Base-by-base conservation (phyloP, 2,888 invertebrate genomes). In the Oligia fasciuncula region DNA sequence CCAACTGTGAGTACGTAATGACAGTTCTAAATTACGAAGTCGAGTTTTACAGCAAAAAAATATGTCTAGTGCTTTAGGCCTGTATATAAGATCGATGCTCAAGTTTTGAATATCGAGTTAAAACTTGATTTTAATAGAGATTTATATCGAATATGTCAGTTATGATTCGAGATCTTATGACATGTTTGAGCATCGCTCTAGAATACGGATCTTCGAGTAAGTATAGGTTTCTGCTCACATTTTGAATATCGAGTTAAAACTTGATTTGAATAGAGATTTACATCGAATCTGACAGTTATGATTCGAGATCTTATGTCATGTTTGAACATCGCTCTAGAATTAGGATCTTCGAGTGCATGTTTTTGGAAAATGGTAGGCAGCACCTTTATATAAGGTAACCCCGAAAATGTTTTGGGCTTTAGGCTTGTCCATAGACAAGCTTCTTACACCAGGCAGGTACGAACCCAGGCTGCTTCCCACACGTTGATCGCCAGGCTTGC, bases 1-100 rank as follows among this genome's bases (percentile, higher is more conserved):
- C 88, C 89, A 90, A 88, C 84, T 89, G 89, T 73, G 79, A 87
- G 82, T 72, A 83, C 76, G 73, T 80, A 83, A 85, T 84, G 81
- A 88, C 83, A 81, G 79, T 71, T 40, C 23, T 82, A 85, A 79
- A 73, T 46, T n/a, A 35, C 74, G 73, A 85, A 77, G 80, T 65
- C 75, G 57, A 71, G 54, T 79, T 87, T 79, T 79, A 78, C 71
- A 60, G 29, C 54, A 54, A 70, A 81, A 80, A 40, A 79, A 76
- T 74, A 46, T 51, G 14, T 75, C 49, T 71, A 17, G 13, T 29
- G 43, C 17, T 60, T 40, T 51, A 73, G 43, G 72, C 63, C 46
- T 40, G 57, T 78, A 13, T 73, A 60, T 49, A 49, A 51, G 29
- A 57, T 40, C 17, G 14, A 63, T 35, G 17, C 6, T 46, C 6